A percentile compares a stretch with the other conserved stretches of the same genome.
These are phyloP conservation scores for Setipinna tenuifilis DNA, from an alignment of 2,797 vertebrate genomes.

Conservation along the genomic window DNA sequence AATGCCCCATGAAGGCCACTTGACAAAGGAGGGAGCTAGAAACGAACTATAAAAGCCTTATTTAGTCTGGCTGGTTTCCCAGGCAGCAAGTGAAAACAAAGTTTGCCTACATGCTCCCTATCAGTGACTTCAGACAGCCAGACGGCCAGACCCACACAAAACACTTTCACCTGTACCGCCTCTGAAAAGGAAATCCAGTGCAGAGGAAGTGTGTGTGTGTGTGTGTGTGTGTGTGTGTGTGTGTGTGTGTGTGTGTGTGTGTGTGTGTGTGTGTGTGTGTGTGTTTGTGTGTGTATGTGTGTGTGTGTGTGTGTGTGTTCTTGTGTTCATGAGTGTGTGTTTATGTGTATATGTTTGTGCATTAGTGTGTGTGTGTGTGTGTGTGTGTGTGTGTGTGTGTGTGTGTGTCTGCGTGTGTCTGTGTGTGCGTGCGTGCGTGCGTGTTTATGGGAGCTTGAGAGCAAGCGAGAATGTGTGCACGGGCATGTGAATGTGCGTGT, in stretches of 20 bases:
- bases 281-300: background rate
- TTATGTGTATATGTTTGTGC: constrained; percentile 38
- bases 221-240: constrained; percentile 34
- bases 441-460: constrained; percentile 43
- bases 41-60: constrained; percentile 68
- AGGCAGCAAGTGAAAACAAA: constrained; percentile 66
- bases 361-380: constrained; percentile 39
- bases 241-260: constrained; percentile 24
- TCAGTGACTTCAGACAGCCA: constrained; percentile 56
- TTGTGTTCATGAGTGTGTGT: constrained; percentile 36
- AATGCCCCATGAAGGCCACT: constrained; percentile 52
- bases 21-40: constrained; percentile 64
- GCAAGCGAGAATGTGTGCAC: background rate
- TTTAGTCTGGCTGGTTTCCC: constrained; percentile 72
- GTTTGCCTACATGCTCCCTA: constrained; percentile 55
- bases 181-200: constrained; percentile 50
- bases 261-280: background rate
- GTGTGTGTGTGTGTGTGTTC: constrained; percentile 22
- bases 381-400: constrained; percentile 46
- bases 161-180: constrained; percentile 74
- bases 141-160: constrained; percentile 61
- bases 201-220: constrained; percentile 45
- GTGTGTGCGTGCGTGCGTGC: constrained; percentile 45
- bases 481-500: constrained; percentile 45
- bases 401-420: constrained; percentile 46